Base-by-base conservation (phyloP, 2,113 vertebrate species). In the Barbus barbus region DNA sequence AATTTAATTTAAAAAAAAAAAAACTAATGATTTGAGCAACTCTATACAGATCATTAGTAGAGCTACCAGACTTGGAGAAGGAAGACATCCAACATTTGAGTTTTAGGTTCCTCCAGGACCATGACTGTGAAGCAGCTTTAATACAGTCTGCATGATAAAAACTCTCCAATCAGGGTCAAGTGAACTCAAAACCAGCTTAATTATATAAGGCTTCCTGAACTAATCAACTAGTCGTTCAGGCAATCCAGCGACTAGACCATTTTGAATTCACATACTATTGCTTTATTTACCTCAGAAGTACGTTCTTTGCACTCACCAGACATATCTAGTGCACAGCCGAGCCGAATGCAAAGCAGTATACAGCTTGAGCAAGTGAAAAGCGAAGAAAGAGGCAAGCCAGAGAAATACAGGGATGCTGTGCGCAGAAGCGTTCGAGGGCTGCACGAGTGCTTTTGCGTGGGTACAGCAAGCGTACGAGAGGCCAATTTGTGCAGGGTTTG, bases 401-500 rank as follows among this genome's bases (percentile, higher is more conserved):
- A n/a, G n/a, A n/a, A n/a, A n/a, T n/a, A n/a, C n/a, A n/a, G n/a
- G n/a, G n/a, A n/a, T n/a, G n/a, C n/a, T n/a, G n/a, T n/a, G n/a
- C n/a, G n/a, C n/a, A n/a, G n/a, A n/a, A n/a, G n/a, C n/a, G n/a
- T n/a, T n/a, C n/a, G n/a, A n/a, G n/a, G n/a, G n/a, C n/a, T n/a
- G n/a, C n/a, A n/a, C n/a, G n/a, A 53, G 36, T 38, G 36, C n/a
- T 41, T 72, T 44, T 72, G 41, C 22, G 41, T 44, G 41, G 2
- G 1, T 36, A 74, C 28, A 74, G 81, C 6, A 12, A 56, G 51
- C n/a, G 24, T 31, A 24, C 26, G 9, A 74, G 31, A 60, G 53
- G 53, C 36, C 71, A 83, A 83, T 61, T 75, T 61, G 71, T 56
- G 22, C 36, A 24, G 65, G 22, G 36, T 72, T 13, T 26, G 53